A percentile compares a stretch with the other conserved stretches of the same genome.
Conservation (phyloP, 2,113 vertebrate genomes). For the Nasalis larvatus region DNA sequence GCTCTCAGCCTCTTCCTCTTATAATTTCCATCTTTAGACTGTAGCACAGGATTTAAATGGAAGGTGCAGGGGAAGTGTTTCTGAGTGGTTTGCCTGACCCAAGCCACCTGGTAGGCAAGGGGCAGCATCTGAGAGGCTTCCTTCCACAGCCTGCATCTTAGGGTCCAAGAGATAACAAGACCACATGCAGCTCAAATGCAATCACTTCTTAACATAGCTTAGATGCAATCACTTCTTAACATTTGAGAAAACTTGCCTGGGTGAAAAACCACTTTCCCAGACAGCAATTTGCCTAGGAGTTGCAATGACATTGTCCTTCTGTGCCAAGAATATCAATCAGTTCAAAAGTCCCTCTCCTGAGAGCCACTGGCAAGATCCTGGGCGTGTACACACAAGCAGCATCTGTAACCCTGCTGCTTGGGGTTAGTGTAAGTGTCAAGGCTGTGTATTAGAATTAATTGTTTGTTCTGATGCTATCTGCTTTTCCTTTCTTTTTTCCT, state of each 20-base stretch:
- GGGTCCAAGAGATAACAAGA: conserved; percentile 16
- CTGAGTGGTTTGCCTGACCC: not conserved
- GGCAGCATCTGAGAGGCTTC: not conserved
- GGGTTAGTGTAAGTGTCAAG: not conserved
- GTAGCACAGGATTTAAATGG: not conserved
- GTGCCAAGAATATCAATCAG: conserved; percentile 25
- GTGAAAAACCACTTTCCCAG: conserved; percentile 50
- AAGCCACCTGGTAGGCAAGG: not conserved
- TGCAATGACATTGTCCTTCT: not conserved
- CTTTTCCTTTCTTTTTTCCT: not conserved
- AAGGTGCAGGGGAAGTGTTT: not conserved
- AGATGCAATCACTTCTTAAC: not conserved
- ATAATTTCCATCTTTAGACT: not conserved
- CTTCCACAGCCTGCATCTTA: rapidly evolving
- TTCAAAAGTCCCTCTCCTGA: conserved; percentile 52
- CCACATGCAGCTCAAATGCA: not conserved
- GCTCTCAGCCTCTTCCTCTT: not conserved
- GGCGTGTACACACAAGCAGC: not conserved
- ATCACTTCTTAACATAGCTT: not conserved
- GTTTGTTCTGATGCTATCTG: not conserved
- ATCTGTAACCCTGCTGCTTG: not conserved
- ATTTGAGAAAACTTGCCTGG: conserved; percentile 6
- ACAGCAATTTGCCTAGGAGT: not conserved
- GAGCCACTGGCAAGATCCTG: not conserved
- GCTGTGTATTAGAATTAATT: not conserved